Conservation (phyloP, 2,888 invertebrate species). For the Ryuthela nishihirai region DNA sequence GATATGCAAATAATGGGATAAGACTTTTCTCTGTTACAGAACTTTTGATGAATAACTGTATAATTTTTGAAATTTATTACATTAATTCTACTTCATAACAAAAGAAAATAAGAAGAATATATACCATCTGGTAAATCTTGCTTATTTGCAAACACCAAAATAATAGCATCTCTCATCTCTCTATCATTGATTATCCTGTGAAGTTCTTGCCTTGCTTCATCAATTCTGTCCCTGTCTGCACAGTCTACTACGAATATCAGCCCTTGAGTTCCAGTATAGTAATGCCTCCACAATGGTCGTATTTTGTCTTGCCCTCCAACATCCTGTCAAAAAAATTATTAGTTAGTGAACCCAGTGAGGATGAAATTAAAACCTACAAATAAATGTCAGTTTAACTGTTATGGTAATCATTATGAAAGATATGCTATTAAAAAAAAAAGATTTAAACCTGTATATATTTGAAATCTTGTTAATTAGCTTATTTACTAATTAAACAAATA, state of each 20-base stretch:
- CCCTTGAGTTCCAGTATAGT: constrained; percentile 95
- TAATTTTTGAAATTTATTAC: not conserved
- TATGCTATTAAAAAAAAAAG: not conserved
- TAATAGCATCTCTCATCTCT: constrained; percentile 99
- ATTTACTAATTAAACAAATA: not conserved
- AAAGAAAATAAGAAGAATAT: constrained; percentile 23
- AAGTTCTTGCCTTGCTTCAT: constrained; percentile 96
- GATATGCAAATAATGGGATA: no score
- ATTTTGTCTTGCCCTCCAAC: constrained; percentile 99
- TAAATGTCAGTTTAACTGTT: not conserved
- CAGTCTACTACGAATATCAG: constrained; percentile 99
- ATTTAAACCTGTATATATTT: not conserved
- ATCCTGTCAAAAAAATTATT: constrained; percentile 59
- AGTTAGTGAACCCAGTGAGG: not conserved
- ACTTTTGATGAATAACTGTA: no score
- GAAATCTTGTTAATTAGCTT: not conserved
- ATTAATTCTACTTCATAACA: not conserved
- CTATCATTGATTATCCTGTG: constrained; percentile 99
- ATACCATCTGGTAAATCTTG: constrained; percentile 97
- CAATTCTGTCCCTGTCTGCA: constrained; percentile 97
- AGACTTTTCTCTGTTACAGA: no score
- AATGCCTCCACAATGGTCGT: constrained; percentile 98
- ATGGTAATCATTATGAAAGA: not conserved
- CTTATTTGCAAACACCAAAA: constrained; percentile 99
- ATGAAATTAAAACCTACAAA: not conserved